Conservation (phyloP, 2,888 invertebrate genomes). For the Pinctada fucata region DNA sequence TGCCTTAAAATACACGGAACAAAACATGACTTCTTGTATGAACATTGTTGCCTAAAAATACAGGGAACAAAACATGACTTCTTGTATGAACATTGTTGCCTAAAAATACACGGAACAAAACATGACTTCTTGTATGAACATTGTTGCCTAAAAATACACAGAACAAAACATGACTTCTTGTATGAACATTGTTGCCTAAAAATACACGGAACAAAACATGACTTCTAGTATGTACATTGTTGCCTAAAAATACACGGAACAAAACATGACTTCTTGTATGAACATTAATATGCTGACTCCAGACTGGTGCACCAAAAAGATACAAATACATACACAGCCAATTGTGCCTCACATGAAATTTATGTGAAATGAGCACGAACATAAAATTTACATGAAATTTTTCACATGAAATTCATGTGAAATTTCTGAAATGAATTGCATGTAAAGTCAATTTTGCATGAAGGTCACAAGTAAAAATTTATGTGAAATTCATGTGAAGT, state of each 20-base stretch:
- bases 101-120: constrained; percentile 24
- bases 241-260: constrained; percentile 37
- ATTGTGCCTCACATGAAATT: too few relatives aligned
- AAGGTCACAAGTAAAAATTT: too few relatives aligned
- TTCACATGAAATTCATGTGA: too few relatives aligned
- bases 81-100: constrained; percentile 39
- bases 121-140: too few relatives aligned
- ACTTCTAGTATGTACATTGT: constrained; percentile 29
- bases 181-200: constrained; percentile 44
- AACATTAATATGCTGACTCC: too few relatives aligned
- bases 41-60: constrained; percentile 46
- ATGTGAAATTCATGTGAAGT: too few relatives aligned
- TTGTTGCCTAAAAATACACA: constrained; percentile 48
- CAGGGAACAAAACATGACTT: background rate
- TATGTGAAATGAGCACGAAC: too few relatives aligned
- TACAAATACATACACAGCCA: too few relatives aligned
- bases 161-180: background rate
- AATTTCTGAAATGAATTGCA: too few relatives aligned
- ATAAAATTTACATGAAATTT: too few relatives aligned
- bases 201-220: background rate
- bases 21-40: background rate
- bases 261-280: background rate
- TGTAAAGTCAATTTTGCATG: too few relatives aligned
- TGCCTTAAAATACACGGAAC: constrained; percentile 37
- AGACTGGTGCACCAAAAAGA: too few relatives aligned